Evolutionary conservation across 1,140 invertebrate genomes (phyloP).

Genomic region (Melanaphis sacchari): DNA sequence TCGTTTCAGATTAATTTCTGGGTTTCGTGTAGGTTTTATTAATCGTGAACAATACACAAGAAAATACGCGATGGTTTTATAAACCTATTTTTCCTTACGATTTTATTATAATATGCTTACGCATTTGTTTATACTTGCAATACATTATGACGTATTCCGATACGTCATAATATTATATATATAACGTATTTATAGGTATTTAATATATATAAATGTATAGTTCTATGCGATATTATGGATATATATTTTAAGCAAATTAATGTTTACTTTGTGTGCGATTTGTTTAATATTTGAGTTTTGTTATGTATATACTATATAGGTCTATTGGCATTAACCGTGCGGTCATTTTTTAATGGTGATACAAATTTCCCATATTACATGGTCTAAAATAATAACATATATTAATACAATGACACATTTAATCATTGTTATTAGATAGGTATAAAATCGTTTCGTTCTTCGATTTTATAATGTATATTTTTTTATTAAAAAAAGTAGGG

Average conservation of each 20-base stretch:
- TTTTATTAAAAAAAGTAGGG: neutral
- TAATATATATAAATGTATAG: neutral
- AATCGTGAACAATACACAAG: neutral
- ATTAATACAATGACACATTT: neutral
- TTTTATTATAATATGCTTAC: neutral
- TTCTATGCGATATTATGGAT: neutral
- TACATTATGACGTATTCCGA: neutral
- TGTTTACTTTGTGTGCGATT: neutral
- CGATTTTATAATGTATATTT: neutral
- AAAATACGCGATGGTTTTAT: neutral
- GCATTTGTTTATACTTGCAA: neutral
- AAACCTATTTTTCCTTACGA: neutral
- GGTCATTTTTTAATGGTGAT: neutral
- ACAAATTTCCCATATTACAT: neutral
- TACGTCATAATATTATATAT: neutral
- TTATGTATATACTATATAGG: neutral
- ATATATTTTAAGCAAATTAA: neutral
- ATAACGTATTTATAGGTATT: neutral
- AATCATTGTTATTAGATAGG: neutral
- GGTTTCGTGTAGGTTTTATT: neutral
- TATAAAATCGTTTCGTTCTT: neutral
- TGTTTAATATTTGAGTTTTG: neutral
- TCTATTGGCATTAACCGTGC: neutral
- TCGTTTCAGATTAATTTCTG: neutral
- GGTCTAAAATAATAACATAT: neutral